Percentiles rank a stretch among this genome's conserved stretches.
These are phyloP conservation scores for Lepeophtheirus salmonis DNA, from an alignment of 1,140 invertebrate species.

Conservation along the genomic window DNA sequence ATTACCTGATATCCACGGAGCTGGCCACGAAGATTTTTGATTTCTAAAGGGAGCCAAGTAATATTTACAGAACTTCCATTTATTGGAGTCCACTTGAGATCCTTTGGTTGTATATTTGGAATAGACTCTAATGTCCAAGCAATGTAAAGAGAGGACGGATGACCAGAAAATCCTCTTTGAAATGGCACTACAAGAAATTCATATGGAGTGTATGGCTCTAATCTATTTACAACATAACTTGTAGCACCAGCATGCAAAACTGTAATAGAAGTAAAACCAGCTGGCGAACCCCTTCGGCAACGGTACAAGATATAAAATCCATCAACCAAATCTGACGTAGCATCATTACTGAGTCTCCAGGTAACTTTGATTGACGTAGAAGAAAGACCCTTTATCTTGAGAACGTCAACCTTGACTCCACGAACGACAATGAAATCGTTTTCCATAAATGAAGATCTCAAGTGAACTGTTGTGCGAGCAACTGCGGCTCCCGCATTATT, in stretches of 20 bases:
- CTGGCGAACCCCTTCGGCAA: neutral
- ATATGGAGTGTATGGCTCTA: neutral
- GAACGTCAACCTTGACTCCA: neutral
- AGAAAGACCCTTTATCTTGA: neutral
- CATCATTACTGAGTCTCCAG: neutral
- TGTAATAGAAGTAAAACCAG: neutral
- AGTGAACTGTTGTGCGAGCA: neutral
- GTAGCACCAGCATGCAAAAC: constrained; percentile 8
- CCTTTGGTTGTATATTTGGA: neutral
- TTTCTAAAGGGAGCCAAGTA: neutral
- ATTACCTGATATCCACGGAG: neutral
- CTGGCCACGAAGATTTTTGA: neutral
- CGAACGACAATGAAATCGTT: neutral
- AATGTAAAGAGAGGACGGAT: neutral
- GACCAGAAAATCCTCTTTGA: neutral
- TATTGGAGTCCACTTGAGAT: constrained; percentile 5
- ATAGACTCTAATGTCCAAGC: neutral
- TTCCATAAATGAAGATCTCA: neutral
- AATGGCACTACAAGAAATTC: constrained; percentile 1
- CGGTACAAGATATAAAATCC: constrained; percentile 10
- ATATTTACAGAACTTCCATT: constrained; percentile 1
- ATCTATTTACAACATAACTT: neutral
- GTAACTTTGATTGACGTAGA: neutral
- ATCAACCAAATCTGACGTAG: neutral
- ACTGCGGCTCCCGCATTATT: neutral